phyloP scores from a whole-genome alignment of 2,797 vertebrate genomes.

The Acanthurus lineatus region DNA sequence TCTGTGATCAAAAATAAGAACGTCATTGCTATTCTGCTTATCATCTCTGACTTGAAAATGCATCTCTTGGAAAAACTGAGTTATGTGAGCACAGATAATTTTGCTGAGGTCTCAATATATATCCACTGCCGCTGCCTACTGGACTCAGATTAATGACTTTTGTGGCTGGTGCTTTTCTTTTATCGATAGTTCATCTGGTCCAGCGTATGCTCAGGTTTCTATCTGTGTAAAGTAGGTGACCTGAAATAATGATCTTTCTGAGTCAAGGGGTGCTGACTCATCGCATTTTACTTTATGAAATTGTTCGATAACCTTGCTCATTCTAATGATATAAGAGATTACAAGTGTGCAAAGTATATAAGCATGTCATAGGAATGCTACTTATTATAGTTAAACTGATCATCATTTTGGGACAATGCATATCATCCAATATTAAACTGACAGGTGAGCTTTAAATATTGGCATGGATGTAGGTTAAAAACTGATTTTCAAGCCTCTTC shows the following conservation, averaged over 20 bases:
- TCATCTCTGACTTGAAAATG: not conserved
- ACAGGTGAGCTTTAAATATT: not conserved
- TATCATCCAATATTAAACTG: not conserved
- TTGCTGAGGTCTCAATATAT: constrained; percentile 29
- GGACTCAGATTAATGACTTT: constrained; percentile 49
- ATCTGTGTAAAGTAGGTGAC: constrained; percentile 20
- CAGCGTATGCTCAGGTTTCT: constrained; percentile 35
- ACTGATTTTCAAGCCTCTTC: not conserved
- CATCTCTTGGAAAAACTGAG: not conserved
- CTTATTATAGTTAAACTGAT: not conserved
- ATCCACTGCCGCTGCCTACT: constrained; percentile 1
- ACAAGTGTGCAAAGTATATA: not conserved
- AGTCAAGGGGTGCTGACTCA: constrained; percentile 51
- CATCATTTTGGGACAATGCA: not conserved
- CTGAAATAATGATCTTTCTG: constrained; percentile 23
- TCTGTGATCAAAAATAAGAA: not conserved
- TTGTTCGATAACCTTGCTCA: too few relatives aligned
- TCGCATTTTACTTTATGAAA: constrained; percentile 33
- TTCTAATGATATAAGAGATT: too few relatives aligned
- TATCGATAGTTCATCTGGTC: constrained; percentile 26
- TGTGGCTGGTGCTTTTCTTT: constrained; percentile 17
- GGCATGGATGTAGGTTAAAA: not conserved
- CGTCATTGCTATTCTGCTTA: not conserved
- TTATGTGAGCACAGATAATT: constrained; percentile 20
- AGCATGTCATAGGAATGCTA: not conserved